Conservation (phyloP, 2,888 invertebrate genomes). For the Drosophila fungiperda region DNA sequence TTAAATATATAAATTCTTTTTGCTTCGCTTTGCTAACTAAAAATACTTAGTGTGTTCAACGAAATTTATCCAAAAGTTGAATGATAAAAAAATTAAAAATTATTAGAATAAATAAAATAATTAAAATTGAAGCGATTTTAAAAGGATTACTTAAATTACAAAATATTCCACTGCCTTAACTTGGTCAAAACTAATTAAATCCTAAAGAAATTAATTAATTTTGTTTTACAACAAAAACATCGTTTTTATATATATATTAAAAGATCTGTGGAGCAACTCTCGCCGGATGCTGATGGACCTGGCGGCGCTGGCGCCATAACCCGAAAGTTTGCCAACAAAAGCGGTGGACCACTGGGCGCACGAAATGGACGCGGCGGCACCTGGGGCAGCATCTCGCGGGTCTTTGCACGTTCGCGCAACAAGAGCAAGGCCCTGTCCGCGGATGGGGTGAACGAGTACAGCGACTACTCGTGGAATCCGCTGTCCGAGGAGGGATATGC, state of each 20-base stretch:
- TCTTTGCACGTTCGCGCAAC: conserved; percentile 94
- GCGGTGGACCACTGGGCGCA: conserved; percentile 84
- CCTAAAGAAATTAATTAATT: background rate
- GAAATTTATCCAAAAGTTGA: background rate
- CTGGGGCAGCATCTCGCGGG: conserved; percentile 96
- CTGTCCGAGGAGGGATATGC: conserved; percentile 84
- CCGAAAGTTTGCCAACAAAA: conserved; percentile 82
- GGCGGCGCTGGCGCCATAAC: conserved; percentile 85
- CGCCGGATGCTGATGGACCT: conserved; percentile 90
- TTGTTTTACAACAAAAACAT: background rate
- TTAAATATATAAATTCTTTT: background rate
- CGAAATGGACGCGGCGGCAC: conserved; percentile 90
- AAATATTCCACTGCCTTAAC: background rate
- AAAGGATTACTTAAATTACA: background rate
- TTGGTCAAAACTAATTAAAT: background rate
- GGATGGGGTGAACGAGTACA: conserved; percentile 86
- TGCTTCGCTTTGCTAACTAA: background rate
- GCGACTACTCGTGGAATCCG: conserved; percentile 85
- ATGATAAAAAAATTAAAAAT: background rate
- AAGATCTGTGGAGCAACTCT: conserved; percentile 90
- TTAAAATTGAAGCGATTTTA: background rate
- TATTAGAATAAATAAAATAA: background rate
- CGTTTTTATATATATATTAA: background rate
- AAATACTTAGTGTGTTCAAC: background rate
- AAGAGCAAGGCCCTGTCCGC: conserved; percentile 88